A percentile compares a stretch with the other conserved stretches of the same genome.
Evolutionary conservation across 1,140 invertebrate genomes (phyloP).

Genomic region (Papilio xuthus): DNA sequence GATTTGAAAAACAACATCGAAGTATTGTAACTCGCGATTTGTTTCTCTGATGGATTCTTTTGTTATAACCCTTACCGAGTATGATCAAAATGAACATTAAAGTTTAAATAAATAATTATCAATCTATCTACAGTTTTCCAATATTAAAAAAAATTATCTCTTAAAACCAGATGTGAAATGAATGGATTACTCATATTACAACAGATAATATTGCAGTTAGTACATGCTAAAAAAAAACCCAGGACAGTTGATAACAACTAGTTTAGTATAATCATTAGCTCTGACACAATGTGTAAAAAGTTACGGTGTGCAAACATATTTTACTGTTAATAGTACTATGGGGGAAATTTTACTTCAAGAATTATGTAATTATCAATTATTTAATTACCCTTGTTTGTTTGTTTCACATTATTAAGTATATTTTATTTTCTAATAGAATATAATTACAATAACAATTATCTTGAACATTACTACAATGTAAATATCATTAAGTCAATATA

Average conservation of each 20-base stretch:
- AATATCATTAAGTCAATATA: too few relatives aligned
- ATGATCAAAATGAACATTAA: too few relatives aligned
- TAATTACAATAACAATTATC: neutral
- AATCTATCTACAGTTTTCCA: too few relatives aligned
- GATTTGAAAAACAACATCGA: too few relatives aligned
- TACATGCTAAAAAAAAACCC: neutral
- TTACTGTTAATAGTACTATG: neutral
- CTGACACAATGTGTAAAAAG: neutral
- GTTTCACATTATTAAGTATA: neutral
- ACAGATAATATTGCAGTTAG: neutral
- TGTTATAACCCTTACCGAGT: too few relatives aligned
- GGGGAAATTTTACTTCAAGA: neutral
- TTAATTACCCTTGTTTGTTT: neutral
- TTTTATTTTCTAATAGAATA: neutral
- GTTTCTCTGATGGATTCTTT: too few relatives aligned
- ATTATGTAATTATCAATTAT: neutral
- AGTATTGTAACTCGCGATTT: too few relatives aligned
- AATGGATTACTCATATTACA: neutral
- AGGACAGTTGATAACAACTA: constrained; percentile 2
- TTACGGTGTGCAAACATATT: neutral
- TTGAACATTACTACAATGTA: too few relatives aligned
- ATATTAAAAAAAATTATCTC: constrained; percentile 1
- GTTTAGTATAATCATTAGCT: neutral
- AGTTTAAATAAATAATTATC: too few relatives aligned
- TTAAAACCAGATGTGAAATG: constrained; percentile 5